A percentile compares a stretch with the other conserved stretches of the same genome.
Evolutionary conservation across 2,113 vertebrate species (phyloP).

Genomic region (Odontophorus gujanensis): DNA sequence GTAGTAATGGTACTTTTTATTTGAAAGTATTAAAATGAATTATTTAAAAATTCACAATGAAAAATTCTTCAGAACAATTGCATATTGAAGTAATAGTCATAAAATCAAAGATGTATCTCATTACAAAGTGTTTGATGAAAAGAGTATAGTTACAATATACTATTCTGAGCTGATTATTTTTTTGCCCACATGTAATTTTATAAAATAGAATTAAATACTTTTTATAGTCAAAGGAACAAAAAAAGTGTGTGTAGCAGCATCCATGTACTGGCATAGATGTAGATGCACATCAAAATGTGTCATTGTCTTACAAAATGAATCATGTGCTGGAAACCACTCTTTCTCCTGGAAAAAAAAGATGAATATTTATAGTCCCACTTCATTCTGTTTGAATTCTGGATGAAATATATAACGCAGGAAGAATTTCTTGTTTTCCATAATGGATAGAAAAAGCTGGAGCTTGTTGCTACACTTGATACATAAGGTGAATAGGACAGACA

Average conservation of each 20-base stretch:
- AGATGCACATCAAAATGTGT: not conserved
- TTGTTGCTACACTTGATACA: not conserved
- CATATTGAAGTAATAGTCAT: not conserved
- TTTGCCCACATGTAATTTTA: not conserved
- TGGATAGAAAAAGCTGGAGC: not conserved
- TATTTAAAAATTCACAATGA: not conserved
- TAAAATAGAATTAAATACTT: not conserved
- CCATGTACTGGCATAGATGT: not conserved
- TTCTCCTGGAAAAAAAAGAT: not conserved
- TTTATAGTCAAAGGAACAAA: not conserved
- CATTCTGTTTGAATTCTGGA: not conserved
- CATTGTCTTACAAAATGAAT: not conserved
- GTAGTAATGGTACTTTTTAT: not conserved
- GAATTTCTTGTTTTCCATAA: not conserved
- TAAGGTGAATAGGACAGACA: not conserved
- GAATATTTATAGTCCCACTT: not conserved
- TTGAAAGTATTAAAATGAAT: not conserved
- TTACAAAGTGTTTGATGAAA: not conserved
- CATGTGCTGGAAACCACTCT: not conserved
- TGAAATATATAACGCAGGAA: not conserved
- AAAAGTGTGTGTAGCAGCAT: not conserved
- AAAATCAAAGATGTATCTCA: not conserved
- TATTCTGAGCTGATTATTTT: not conserved
- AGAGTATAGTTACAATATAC: not conserved
- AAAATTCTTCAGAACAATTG: not conserved